Percentiles rank a stretch among this genome's conserved stretches.
phyloP scores from a whole-genome alignment of 1,140 invertebrate species.

The Laupala kohalensis region DNA sequence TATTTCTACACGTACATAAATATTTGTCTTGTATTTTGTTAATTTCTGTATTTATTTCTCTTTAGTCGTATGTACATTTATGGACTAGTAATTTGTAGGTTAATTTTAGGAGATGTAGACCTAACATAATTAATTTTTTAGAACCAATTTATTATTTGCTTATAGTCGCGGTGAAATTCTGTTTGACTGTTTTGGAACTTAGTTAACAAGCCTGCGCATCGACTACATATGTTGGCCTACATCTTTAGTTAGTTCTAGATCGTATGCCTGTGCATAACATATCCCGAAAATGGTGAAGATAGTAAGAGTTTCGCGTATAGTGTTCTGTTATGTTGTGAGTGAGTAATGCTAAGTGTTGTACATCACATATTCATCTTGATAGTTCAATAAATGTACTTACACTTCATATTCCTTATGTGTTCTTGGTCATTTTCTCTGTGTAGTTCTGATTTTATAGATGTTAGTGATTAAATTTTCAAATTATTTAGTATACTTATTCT shows the following conservation, averaged over 20 bases:
- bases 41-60: neutral
- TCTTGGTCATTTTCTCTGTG: neutral
- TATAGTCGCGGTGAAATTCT: no score
- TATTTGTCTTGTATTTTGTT: constrained; percentile 1
- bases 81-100: neutral
- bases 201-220: no score
- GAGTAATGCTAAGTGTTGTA: no score
- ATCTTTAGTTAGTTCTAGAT: no score
- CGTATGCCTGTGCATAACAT: no score
- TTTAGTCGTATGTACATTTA: neutral
- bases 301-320: no score
- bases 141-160: no score
- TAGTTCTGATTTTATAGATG: neutral
- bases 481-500: neutral
- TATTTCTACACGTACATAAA: constrained; percentile 5
- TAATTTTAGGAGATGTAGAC: neutral
- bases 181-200: no score
- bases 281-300: no score
- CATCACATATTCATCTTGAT: neutral
- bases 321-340: no score
- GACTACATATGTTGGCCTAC: no score
- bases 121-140: no score
- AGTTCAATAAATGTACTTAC: neutral
- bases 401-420: neutral
- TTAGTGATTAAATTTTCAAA: neutral